Evolutionary conservation across 2,888 invertebrate genomes (phyloP).

Genomic region (Drosophila cyrtoloma): DNA sequence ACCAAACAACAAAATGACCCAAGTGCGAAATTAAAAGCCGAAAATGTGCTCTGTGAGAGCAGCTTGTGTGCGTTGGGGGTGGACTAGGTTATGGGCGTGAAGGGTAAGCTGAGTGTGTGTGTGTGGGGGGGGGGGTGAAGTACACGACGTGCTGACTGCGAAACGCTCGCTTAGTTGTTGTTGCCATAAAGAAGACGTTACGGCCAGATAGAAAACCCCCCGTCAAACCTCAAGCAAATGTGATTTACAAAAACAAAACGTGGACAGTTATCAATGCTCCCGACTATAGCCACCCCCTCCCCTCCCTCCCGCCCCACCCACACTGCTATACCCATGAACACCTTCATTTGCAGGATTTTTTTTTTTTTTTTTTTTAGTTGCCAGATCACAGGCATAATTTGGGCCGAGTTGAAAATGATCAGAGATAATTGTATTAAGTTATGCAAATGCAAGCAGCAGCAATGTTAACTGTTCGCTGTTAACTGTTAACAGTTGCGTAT

Average conservation of each 20-base stretch:
- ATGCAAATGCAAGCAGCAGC: background rate
- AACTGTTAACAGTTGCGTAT: slow-evolving; percentile 20
- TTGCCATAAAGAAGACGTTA: slow-evolving; percentile 56
- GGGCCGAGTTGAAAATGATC: slow-evolving; percentile 12
- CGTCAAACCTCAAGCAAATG: slow-evolving; percentile 9
- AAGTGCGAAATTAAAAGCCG: slow-evolving; percentile 83
- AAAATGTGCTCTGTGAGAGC: slow-evolving; percentile 67
- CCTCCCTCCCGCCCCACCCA: background rate
- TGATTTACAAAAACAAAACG: slow-evolving; percentile 36
- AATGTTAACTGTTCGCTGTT: background rate
- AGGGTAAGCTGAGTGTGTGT: background rate
- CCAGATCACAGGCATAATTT: background rate
- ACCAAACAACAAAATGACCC: slow-evolving; percentile 82
- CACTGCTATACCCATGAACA: background rate
- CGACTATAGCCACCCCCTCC: background rate
- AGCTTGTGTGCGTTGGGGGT: slow-evolving; percentile 12
- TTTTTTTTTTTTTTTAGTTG: background rate
- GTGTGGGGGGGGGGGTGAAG: background rate
- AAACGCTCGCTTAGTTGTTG: slow-evolving; percentile 43
- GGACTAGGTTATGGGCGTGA: background rate
- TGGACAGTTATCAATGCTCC: background rate
- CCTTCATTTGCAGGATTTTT: background rate
- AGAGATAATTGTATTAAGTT: background rate
- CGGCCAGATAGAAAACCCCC: slow-evolving; percentile 18
- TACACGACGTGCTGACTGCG: slow-evolving; percentile 62